phyloP scores from a whole-genome alignment of 2,113 vertebrate species.

The Solea solea region DNA sequence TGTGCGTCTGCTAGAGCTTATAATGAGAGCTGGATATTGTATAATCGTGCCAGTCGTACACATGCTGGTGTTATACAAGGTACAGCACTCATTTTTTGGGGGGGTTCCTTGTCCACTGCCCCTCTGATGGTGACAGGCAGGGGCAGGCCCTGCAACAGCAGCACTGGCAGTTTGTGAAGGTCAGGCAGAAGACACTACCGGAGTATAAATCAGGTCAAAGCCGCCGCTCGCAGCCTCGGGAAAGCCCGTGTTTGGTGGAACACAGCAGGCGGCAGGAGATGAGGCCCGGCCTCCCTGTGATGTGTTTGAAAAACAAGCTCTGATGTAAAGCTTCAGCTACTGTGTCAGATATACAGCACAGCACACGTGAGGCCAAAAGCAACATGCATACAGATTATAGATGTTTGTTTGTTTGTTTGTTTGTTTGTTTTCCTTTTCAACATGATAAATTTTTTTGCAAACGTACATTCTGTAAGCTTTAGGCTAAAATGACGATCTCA shows the following conservation, averaged over 20 bases:
- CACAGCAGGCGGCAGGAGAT: conserved; percentile 21
- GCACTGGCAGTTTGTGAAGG: conserved; percentile 34
- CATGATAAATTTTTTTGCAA: too few relatives aligned
- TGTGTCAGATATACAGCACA: neutral
- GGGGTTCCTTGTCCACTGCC: neutral
- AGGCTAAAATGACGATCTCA: too few relatives aligned
- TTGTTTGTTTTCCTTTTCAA: too few relatives aligned
- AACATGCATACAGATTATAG: neutral
- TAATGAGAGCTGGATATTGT: too few relatives aligned
- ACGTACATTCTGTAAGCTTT: too few relatives aligned
- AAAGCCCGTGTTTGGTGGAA: conserved; percentile 24
- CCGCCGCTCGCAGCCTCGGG: conserved; percentile 26
- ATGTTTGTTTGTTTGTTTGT: too few relatives aligned
- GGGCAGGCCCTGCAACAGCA: conserved; percentile 8
- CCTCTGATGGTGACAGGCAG: conserved; percentile 7
- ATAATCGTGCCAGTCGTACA: too few relatives aligned
- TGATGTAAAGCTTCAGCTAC: neutral
- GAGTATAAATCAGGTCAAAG: conserved; percentile 57
- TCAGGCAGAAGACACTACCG: conserved; percentile 46
- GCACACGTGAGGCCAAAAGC: neutral
- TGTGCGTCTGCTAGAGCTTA: too few relatives aligned
- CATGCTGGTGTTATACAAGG: too few relatives aligned
- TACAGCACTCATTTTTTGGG: neutral
- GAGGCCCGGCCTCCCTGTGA: conserved; percentile 6
- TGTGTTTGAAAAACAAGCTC: conserved; percentile 16